Evolutionary conservation across 2,888 invertebrate species (phyloP).

Genomic region (Sericinus montela): DNA sequence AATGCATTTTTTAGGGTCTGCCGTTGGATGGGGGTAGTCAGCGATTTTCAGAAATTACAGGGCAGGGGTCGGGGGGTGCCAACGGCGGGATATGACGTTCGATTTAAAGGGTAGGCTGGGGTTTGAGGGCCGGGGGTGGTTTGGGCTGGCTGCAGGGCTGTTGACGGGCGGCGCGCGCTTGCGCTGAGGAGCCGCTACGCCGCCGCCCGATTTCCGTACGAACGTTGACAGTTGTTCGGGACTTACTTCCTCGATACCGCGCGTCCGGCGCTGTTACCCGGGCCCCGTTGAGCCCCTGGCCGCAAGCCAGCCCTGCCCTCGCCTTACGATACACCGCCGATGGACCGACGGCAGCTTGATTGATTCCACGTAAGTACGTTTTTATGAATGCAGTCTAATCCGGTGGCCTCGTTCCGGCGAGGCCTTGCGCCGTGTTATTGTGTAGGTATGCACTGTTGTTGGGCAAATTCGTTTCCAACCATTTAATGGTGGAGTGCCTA

Average conservation of each 20-base stretch:
- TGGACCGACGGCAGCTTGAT: conserved; percentile 41
- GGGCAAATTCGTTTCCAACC: neutral
- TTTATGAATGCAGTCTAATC: conserved; percentile 6
- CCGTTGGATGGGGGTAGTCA: conserved; percentile 62
- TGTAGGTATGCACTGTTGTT: conserved; percentile 13
- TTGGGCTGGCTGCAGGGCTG: conserved; percentile 70
- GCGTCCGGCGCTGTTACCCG: conserved; percentile 61
- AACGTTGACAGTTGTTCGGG: conserved; percentile 81
- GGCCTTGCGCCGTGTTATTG: conserved; percentile 15
- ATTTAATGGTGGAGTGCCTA: too few relatives aligned
- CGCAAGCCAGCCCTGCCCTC: conserved; percentile 33
- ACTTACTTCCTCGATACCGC: conserved; percentile 75
- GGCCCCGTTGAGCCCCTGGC: conserved; percentile 32
- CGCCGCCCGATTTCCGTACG: conserved; percentile 81
- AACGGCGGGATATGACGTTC: conserved; percentile 73
- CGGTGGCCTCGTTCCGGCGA: conserved; percentile 19
- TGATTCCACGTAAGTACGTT: conserved; percentile 50
- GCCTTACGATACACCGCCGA: conserved; percentile 46
- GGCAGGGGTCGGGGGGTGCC: conserved; percentile 50
- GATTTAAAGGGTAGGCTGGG: conserved; percentile 72
- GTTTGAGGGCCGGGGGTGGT: conserved; percentile 24
- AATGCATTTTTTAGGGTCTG: conserved; percentile 78
- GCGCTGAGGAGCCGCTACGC: conserved; percentile 58
- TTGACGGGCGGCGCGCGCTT: conserved; percentile 78
- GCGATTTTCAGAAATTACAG: conserved; percentile 76